Conservation (phyloP, 2,888 invertebrate species). For the Zygogramma bicolorata region DNA sequence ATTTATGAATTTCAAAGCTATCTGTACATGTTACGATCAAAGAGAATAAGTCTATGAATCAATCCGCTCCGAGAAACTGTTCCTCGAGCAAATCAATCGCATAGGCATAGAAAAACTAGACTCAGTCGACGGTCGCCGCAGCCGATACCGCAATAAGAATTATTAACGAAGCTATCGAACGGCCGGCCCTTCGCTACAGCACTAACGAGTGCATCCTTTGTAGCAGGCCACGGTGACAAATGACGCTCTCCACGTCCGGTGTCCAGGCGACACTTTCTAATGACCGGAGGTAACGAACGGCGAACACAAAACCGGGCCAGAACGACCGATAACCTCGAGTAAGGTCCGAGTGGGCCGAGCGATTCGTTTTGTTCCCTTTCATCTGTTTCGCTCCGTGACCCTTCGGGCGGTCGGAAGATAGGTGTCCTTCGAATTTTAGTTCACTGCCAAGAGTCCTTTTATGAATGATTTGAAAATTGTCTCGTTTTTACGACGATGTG, state of each 20-base stretch:
- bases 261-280: conserved; percentile 57
- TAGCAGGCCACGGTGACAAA: conserved; percentile 49
- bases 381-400: background rate
- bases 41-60: too few species aligned
- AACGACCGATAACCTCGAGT: conserved; percentile 19
- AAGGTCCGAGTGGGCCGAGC: background rate
- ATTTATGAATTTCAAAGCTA: too few species aligned
- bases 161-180: background rate
- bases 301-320: conserved; percentile 47
- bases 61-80: too few species aligned
- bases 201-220: conserved; percentile 10
- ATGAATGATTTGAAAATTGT: too few species aligned
- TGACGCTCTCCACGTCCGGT: conserved; percentile 55
- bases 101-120: too few species aligned
- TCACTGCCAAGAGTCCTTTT: too few species aligned
- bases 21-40: too few species aligned
- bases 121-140: too few species aligned
- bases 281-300: conserved; percentile 57
- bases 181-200: background rate
- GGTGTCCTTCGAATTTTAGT: background rate
- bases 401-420: background rate
- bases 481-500: too few species aligned
- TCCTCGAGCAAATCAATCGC: too few species aligned
- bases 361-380: background rate
- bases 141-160: background rate